Conservation (phyloP, 2,113 vertebrate species). For the Phyllopteryx taeniolatus region DNA sequence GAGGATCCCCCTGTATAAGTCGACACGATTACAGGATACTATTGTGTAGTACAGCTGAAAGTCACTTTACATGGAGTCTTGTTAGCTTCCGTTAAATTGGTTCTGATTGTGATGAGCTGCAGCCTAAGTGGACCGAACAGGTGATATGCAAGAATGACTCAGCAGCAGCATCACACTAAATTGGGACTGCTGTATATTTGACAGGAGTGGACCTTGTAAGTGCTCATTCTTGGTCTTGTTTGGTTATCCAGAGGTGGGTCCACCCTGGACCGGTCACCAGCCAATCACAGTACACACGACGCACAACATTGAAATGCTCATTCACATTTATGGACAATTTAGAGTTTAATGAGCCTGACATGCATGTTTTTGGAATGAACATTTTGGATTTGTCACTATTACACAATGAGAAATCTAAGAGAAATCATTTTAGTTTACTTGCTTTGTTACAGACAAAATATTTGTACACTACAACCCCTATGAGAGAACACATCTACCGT, state of each 20-base stretch:
- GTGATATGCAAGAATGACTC: background rate
- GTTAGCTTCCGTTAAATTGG: background rate
- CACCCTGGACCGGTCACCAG: too few species aligned
- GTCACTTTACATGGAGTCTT: background rate
- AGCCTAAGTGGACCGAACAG: background rate
- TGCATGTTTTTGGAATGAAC: background rate
- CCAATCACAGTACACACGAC: too few species aligned
- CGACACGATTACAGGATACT: background rate
- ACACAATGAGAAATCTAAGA: too few species aligned
- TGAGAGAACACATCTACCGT: too few species aligned
- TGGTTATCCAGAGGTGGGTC: too few species aligned
- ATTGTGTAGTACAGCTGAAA: background rate
- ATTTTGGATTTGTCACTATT: too few species aligned
- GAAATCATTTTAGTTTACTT: too few species aligned
- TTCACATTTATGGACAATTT: too few species aligned
- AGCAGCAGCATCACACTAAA: background rate
- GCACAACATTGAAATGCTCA: background rate
- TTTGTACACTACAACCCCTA: too few species aligned
- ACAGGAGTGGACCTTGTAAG: too few species aligned
- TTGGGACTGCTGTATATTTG: background rate
- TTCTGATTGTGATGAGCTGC: background rate
- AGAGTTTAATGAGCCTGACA: background rate
- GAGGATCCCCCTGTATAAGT: background rate
- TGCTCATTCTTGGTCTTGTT: too few species aligned
- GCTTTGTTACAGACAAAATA: too few species aligned